A percentile compares a stretch with the other conserved stretches of the same genome.
phyloP scores from a whole-genome alignment of 2,888 invertebrate species.

The Tortricodes alternella region DNA sequence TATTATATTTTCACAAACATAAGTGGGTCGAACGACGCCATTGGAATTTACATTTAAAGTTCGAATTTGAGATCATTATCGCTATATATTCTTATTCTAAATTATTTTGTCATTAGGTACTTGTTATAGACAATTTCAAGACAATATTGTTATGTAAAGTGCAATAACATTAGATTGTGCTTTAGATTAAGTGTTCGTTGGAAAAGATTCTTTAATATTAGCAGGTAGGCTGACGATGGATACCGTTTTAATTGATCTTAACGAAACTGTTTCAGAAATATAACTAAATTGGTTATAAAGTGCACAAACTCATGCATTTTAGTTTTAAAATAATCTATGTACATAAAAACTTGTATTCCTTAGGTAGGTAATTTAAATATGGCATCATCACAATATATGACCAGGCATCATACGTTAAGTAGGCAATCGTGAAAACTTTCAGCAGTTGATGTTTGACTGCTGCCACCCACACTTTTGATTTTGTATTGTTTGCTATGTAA shows the following conservation, averaged over 20 bases:
- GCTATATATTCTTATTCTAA: no score
- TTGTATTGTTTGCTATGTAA: not conserved
- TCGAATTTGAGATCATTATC: no score
- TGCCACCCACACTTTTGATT: not conserved
- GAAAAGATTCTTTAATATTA: constrained; percentile 41
- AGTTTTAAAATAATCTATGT: constrained; percentile 2
- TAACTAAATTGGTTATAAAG: not conserved
- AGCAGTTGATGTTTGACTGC: not conserved
- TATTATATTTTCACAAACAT: no score
- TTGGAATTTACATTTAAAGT: no score
- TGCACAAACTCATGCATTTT: not conserved
- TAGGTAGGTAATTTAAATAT: constrained; percentile 8
- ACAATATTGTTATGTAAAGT: constrained; percentile 57
- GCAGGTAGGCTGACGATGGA: not conserved
- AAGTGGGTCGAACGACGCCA: no score
- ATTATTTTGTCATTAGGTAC: constrained; percentile 13
- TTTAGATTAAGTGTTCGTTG: constrained; percentile 45
- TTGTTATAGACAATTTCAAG: constrained; percentile 46
- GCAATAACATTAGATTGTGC: constrained; percentile 61
- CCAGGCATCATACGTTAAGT: constrained; percentile 12
- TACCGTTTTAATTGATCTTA: not conserved
- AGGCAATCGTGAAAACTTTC: not conserved
- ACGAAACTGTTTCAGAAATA: no score
- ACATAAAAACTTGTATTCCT: constrained; percentile 19
- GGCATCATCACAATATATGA: constrained; percentile 30